phyloP scores from a whole-genome alignment of 2,797 vertebrate genomes.

The Rhinatrema bivittatum region DNA sequence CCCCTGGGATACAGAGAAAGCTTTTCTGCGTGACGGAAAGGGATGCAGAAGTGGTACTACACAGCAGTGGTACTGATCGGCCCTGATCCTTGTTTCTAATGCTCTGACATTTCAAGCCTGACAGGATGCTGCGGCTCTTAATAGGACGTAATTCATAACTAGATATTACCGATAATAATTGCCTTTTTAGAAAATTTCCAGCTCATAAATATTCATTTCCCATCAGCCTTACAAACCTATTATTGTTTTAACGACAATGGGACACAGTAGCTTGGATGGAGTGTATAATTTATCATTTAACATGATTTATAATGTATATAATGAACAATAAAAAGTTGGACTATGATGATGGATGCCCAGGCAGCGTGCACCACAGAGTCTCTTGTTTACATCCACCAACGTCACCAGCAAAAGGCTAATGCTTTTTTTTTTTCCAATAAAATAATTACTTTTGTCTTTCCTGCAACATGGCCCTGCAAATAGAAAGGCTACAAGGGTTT shows the following conservation, averaged over 20 bases:
- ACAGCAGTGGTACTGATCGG: too few species aligned
- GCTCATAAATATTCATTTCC: conserved; percentile 46
- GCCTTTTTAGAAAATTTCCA: conserved; percentile 6
- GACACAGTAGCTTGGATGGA: conserved; percentile 20
- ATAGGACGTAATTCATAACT: conserved; percentile 22
- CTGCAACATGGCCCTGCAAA: too few species aligned
- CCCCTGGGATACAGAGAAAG: too few species aligned
- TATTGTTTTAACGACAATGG: conserved; percentile 34
- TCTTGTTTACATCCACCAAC: conserved; percentile 25
- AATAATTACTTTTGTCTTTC: not conserved
- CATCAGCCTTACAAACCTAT: conserved; percentile 25
- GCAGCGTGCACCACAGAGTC: conserved; percentile 13
- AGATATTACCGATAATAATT: conserved; percentile 24
- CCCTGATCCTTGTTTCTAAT: too few species aligned
- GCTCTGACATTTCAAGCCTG: too few species aligned
- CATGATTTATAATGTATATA: conserved; percentile 41
- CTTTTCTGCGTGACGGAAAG: too few species aligned
- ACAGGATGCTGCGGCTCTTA: conserved; percentile 16
- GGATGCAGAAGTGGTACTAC: too few species aligned
- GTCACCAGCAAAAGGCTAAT: too few species aligned
- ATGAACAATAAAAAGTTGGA: conserved; percentile 24
- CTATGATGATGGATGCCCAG: conserved; percentile 27
- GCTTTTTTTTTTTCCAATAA: too few species aligned
- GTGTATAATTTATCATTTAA: conserved; percentile 37
- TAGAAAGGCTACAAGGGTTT: too few species aligned